Evolutionary conservation across 2,113 vertebrate species (phyloP), one percentile per base, ranked within the genome.

Genomic region (Boulengeromyrus knoepffleri): DNA sequence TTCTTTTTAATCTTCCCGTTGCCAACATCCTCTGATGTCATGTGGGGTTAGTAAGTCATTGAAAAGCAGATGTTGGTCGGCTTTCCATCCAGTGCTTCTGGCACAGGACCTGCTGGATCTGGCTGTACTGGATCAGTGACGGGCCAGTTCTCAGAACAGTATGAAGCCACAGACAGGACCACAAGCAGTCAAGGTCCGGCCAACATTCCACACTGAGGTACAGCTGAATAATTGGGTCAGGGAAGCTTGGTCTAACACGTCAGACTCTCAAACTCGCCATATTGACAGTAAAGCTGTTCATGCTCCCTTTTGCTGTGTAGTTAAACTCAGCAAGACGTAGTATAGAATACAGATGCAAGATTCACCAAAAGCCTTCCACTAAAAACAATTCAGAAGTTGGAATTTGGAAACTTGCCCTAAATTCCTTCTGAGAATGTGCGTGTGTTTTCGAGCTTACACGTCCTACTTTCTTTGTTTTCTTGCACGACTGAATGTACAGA

Each of bases 21-120:
- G 62, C 46, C 66, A 80, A 21, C 66, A 89, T 70, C 88, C 66
- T 80, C 46, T 89, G 88, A 89, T 89, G 88, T 89, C 88, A 89
- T 84, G 49, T 45, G 49, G 17, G 74, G 74, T 49, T 89, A 83
- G 83, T 42, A 89, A 87, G 85, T 39, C 31, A 53, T 87, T 87
- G n/a, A 19, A 53, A 36, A 89, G 74, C 49, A 83, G 74, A 89
- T 49, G 66, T 77, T 45, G n/a, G 74, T 89, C 13, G 7, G 19
- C 62, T 83, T 89, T 52, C 47, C 21, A 53, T 21, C 49, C 17
- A 39, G 31, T 31, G 31, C 36, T 74, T n/a, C 49, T 83, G 77
- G 19, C 70, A 10, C 31, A 36, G 31, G n/a, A 21, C 77, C 77
- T 46, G 52, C 12, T 85, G 89, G 39, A 13, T 46, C 24, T 50